Base-by-base conservation (phyloP, 2,113 vertebrate species). In the Myrmecobius fasciatus region DNA sequence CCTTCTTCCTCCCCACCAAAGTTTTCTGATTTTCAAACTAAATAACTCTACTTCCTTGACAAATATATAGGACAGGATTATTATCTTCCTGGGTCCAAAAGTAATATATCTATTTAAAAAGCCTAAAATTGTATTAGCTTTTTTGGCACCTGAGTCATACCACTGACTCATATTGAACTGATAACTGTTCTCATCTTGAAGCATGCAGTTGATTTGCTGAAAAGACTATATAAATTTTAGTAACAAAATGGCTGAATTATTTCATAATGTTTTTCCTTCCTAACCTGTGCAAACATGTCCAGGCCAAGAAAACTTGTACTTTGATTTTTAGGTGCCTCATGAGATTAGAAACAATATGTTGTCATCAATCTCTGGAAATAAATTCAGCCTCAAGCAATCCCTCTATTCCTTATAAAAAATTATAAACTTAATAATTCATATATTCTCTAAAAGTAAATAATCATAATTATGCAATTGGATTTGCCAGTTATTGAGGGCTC, bases 341-440 rank as follows among this genome's bases (percentile, higher is more conserved):
- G 52, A 89, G 48, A 83, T 83, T 83, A 83, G n/a, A 94, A 52
- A 89, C 90, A 94, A 49, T 20, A 91, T 96, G 48, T 93, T 97
- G 96, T 89, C 43, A 52, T 93, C 92, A 75, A 46, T 91, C 67
- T 95, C 95, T 94, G 25, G 11, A 88, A 94, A 96, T 8, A 83
- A 83, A 43, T 83, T 83, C n/a, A 89, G 89, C 47, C 89, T 91
- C 43, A 20, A 51, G 91, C 14, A 8, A 89, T 7, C 12, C 36
- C 75, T 31, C 0, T 54, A 31, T 54, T 89, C 54, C 43, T 53
- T 53, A 88, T 53, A 48, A 89, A 93, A 9, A 46, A 14, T 43
- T 28, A 48, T 24, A 92, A 25, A 90, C 91, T 91, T 75, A 95
- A 96, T 43, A 95, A 24, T 53, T 89, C 90, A 89, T 54, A 14